A percentile compares a stretch with the other conserved stretches of the same genome.
Conservation (phyloP, 1,140 invertebrate genomes). For the Diploscapter pachys region DNA sequence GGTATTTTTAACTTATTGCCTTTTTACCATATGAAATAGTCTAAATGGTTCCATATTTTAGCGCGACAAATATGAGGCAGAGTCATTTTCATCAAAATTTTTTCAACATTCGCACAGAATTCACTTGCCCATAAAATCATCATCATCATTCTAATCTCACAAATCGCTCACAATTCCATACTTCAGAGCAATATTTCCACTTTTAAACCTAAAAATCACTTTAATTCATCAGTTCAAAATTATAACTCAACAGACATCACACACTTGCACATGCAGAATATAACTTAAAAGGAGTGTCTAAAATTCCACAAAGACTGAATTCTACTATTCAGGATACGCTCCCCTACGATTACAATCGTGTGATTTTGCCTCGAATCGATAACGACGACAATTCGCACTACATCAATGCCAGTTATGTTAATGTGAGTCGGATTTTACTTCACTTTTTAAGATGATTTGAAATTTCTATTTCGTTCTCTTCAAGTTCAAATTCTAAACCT, state of each 20-base stretch:
- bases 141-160: too few relatives aligned
- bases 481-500: too few relatives aligned
- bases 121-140: too few relatives aligned
- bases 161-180: too few relatives aligned
- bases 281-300: neutral
- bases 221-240: too few relatives aligned
- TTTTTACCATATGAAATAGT: conserved; percentile 1
- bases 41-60: neutral
- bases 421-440: conserved; percentile 29
- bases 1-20: conserved; percentile 3
- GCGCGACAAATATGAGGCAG: neutral
- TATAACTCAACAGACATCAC: too few relatives aligned
- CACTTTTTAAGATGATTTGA: too few relatives aligned
- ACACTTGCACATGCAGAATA: neutral
- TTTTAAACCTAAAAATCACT: too few relatives aligned
- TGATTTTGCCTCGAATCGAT: conserved; percentile 38
- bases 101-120: too few relatives aligned
- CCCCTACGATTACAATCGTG: conserved; percentile 55
- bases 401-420: conserved; percentile 58
- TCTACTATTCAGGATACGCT: conserved; percentile 43
- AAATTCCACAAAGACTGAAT: neutral
- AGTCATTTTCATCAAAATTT: neutral
- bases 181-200: too few relatives aligned
- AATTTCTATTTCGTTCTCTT: too few relatives aligned
- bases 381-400: conserved; percentile 49